Conservation (phyloP, 2,113 vertebrate genomes). For the Channa argus region DNA sequence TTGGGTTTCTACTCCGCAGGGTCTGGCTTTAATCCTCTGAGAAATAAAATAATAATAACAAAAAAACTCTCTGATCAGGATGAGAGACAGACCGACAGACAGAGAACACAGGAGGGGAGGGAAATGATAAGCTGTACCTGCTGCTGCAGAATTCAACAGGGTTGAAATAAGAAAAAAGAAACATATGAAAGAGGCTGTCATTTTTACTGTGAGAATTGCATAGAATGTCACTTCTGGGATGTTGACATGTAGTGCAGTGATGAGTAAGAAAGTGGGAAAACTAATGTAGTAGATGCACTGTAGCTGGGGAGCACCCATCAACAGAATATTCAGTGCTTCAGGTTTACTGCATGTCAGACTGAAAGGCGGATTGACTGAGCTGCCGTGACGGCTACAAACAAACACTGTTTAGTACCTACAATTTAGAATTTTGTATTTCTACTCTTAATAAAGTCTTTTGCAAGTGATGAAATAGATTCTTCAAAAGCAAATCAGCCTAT, state of each 20-base stretch:
- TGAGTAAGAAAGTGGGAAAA: not conserved
- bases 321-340: not conserved
- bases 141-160: conserved; percentile 49
- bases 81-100: conserved; percentile 50
- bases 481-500: too few species aligned
- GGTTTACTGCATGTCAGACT: not conserved
- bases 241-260: conserved; percentile 12
- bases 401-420: too few species aligned
- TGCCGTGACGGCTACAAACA: too few species aligned
- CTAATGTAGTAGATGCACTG: not conserved
- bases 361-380: not conserved
- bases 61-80: conserved; percentile 64
- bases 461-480: too few species aligned
- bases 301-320: not conserved
- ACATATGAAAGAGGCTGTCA: conserved; percentile 10
- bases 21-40: conserved; percentile 74
- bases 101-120: conserved; percentile 34
- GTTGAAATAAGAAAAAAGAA: conserved; percentile 18
- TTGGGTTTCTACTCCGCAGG: conserved; percentile 65
- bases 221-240: conserved; percentile 6
- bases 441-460: too few species aligned
- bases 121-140: conserved; percentile 37
- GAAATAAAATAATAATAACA: conserved; percentile 60
- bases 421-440: too few species aligned
- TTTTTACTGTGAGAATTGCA: conserved; percentile 4